A percentile compares a stretch with the other conserved stretches of the same genome.
Evolutionary conservation across 1,140 invertebrate genomes (phyloP).

Genomic region (Drosophila arizonae): DNA sequence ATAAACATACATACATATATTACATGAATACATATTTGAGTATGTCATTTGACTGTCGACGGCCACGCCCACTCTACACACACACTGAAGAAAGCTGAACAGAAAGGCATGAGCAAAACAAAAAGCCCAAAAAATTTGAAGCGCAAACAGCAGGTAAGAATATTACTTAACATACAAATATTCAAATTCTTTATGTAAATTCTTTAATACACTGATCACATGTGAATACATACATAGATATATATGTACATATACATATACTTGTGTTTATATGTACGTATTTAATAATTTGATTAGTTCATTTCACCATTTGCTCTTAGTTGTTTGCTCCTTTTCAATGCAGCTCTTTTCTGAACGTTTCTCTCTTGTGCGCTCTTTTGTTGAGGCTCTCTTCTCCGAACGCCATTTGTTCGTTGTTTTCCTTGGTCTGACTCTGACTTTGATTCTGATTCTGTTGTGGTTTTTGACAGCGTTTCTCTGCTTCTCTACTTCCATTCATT

Average conservation of each 20-base stretch:
- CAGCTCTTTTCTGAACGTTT: too few species aligned
- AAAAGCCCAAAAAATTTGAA: too few species aligned
- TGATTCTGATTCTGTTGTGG: conserved; percentile 16
- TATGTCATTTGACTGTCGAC: too few species aligned
- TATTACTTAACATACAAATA: too few species aligned
- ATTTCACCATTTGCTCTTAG: too few species aligned
- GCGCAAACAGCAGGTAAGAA: too few species aligned
- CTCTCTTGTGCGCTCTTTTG: too few species aligned
- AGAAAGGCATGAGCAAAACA: too few species aligned
- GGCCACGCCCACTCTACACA: too few species aligned
- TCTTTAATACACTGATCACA: not conserved
- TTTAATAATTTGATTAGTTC: not conserved
- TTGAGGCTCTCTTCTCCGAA: not conserved
- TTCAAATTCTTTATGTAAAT: too few species aligned
- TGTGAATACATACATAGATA: not conserved
- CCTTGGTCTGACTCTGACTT: conserved; percentile 47
- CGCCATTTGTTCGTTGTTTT: conserved; percentile 24
- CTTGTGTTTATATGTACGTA: not conserved
- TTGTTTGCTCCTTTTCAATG: too few species aligned
- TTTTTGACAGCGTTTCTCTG: conserved; percentile 28
- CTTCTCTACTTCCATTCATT: conserved; percentile 40
- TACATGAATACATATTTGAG: not conserved
- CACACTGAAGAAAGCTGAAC: too few species aligned
- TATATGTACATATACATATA: not conserved
- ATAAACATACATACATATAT: conserved; percentile 4